Base-by-base conservation (phyloP, 2,113 vertebrate species). In the Macrotus californicus region DNA sequence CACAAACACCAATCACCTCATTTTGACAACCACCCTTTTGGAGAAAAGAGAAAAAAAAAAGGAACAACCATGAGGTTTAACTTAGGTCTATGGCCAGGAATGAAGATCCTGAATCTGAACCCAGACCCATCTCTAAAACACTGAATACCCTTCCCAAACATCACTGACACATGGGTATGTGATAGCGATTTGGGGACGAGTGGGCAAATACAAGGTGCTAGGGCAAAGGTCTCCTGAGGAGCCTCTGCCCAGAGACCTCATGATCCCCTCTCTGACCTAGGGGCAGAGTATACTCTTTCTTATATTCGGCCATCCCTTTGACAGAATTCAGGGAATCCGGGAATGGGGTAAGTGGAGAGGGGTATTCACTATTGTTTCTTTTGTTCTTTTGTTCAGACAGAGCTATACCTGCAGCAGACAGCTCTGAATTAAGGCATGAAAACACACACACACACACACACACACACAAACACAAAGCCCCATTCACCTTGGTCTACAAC, bases 361-460 rank as follows among this genome's bases (percentile, higher is more conserved):
- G 80, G 85, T 87, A 89, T 72, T 80, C 56, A 89, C 69, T 95
- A 95, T 84, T 46, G 61, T 97, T 88, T 93, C 86, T 95, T 96
- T 93, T 96, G 89, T 96, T 82, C 86, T 94, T 92, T 82, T 87
- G 79, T 89, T 95, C 93, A 87, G 69, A 92, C 86, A 96, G 96
- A 96, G 92, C 75, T 94, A 77, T 82, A 88, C 59, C 90, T 69
- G 54, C 82, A 64, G 52, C 95, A 90, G 92, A 94, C 86, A 91
- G 88, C 91, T 96, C 96, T 96, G 92, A 87, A 97, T 96, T 96
- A 97, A 97, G 97, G 95, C 94, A 97, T 97, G 97, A 94, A 95
- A 94, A 94, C 82, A 88, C 90, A 76, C 59, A 21, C 29, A 76
- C 43, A 50, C 46, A 77, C 29, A 75, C 72, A 75, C 72, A 75